Evolutionary conservation across 2,797 vertebrate species (phyloP).

Genomic region (Gallirallus australis): DNA sequence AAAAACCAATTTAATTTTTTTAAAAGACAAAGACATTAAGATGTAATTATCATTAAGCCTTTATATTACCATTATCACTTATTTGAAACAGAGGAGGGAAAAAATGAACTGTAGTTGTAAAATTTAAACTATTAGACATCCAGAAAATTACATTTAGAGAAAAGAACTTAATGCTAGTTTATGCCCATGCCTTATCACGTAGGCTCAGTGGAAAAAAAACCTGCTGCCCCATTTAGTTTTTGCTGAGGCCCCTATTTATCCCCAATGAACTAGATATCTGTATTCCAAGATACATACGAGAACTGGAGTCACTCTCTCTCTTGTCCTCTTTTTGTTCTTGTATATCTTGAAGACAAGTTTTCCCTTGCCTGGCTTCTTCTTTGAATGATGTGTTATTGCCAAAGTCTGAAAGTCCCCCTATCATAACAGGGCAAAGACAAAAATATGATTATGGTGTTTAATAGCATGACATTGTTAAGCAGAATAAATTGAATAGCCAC

Average conservation of each 20-base stretch:
- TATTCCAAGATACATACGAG: slow-evolving; percentile 78
- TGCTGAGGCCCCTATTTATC: slow-evolving; percentile 2
- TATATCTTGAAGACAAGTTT: slow-evolving; percentile 80
- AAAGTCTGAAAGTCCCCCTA: slow-evolving; percentile 92
- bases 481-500: neutral
- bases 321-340: slow-evolving; percentile 84
- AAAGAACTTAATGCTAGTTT: neutral
- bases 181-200: neutral
- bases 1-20: neutral
- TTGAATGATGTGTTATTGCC: slow-evolving; percentile 91
- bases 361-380: slow-evolving; percentile 88
- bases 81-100: neutral
- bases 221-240: slow-evolving; percentile 18
- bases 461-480: neutral
- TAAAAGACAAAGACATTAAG: neutral
- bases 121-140: neutral
- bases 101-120: neutral
- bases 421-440: neutral
- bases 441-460: slow-evolving; percentile 10
- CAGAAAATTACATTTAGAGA: slow-evolving; percentile 6
- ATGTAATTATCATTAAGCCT: slow-evolving; percentile 28
- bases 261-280: neutral
- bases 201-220: neutral
- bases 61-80: neutral
- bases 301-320: slow-evolving; percentile 85